Evolutionary conservation across 2,797 vertebrate species (phyloP), one percentile per base, ranked within the genome.

Genomic region (Danio choprae): DNA sequence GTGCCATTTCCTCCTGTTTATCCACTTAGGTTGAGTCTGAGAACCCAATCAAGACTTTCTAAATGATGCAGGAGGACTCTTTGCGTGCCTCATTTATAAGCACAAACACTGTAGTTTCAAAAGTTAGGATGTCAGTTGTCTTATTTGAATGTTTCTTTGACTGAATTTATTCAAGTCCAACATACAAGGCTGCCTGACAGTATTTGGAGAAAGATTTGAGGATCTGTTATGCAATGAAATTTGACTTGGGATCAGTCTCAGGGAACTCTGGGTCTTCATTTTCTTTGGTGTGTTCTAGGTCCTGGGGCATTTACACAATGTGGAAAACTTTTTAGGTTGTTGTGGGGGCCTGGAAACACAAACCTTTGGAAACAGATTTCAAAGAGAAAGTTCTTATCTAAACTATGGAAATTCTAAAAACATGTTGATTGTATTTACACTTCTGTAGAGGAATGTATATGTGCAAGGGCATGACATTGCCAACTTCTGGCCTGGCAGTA

Each of bases 1-100:
- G 59, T 80, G 68, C 68, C 67, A 79, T 44, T 48, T 72, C 50
- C 46, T 67, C 50, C 20, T 58, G 46, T 74, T 50, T 51, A 69
- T 69, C 43, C 13, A 18, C 16, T 43, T 41, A 63, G 46, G 18
- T 51, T 29, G n/a, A 15, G 38, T 68, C 43, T 29, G 62, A 65
- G 40, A 60, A 51, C 13, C 36, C 62, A n/a, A 18, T 22, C 76
- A 51, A 13, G 36, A 70, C 55, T 43, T 53, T 63, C 36, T 59
- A 12, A 71, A 62, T 43, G 55, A 50, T 41, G 55, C 65, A 12
- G 44, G 36, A 40, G 2, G 16, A 70, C 44, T 12, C 44, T 40
- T 18, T 48, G 51, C 12, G 38, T 71, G 58, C 56, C 67, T 72
- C 6, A 10, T 51, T 71, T 6, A 62, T 64, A 64, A 46, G 50